Evolutionary conservation across 2,888 invertebrate genomes (phyloP), one percentile per base, ranked within the genome.

Genomic region (Cosmopolites sordidus): DNA sequence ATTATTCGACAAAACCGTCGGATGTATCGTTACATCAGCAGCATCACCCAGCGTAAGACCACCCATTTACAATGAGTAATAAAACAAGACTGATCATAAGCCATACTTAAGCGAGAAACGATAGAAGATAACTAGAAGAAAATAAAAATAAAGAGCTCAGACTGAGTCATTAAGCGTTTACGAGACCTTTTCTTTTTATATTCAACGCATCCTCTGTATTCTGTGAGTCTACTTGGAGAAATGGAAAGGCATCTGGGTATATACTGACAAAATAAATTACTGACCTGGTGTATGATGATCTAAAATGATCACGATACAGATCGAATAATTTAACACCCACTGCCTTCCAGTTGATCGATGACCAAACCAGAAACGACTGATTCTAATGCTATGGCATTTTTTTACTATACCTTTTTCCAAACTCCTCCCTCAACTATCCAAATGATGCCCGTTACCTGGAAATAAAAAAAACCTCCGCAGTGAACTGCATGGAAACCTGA

Each of bases 31-130:
- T 39, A 45, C 33, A 45, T 30, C 51, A 51, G 33, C 45, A 51
- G 40, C 51, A 51, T 17, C 44, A 44, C 44, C 18, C 41, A 39
- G 41, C 51, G 33, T 51, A 45, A 51, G 41, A 39, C 41, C 40
- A 17, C 39, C 71, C 3, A 63, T 67, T 12, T 63, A 69, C 30
- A 65, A 65, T 43, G 56, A 60, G 66, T 47, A 52, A 42, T 52
- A 52, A 51, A 42, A 50, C 14, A 46, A 54, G 54, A 50, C 54
- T 51, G 51, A 55, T 27, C 39, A 48, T 48, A 48, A 50, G 55
- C 55, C 55, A 55, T 55, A 55, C 55, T 55, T 55, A 51, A 47
- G 55, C 38, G 40, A 41, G 27, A 48, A 29, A 8, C n/a, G 48
- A 12, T 22, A 42, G 33, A 48, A 43, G 39, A 42, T 40, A 49